Conservation (phyloP, 2,888 invertebrate species). For the Sarcophaga subvicina region DNA sequence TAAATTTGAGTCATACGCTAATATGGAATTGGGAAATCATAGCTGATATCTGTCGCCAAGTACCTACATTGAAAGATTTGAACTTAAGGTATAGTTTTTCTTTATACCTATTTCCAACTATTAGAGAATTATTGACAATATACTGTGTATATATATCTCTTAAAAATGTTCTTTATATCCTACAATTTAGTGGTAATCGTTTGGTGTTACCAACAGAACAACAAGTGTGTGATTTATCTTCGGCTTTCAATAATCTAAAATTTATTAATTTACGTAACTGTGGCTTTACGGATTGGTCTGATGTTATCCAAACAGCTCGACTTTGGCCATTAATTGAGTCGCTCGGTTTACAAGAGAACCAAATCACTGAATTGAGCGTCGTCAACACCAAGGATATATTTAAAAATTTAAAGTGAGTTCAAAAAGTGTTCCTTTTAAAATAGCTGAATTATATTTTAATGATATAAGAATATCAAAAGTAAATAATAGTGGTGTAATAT, state of each 20-base stretch:
- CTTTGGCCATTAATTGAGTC: slow-evolving; percentile 89
- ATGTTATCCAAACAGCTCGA: slow-evolving; percentile 85
- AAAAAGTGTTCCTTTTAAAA: not conserved
- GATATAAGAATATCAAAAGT: no score
- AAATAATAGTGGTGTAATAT: no score
- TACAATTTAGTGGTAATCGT: slow-evolving; percentile 88
- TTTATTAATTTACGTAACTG: slow-evolving; percentile 82
- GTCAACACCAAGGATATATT: slow-evolving; percentile 82
- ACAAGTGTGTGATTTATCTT: slow-evolving; percentile 81
- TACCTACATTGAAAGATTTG: slow-evolving; percentile 78
- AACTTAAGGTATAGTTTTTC: slow-evolving; percentile 77
- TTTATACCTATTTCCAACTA: not conserved
- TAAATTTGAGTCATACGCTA: slow-evolving; percentile 80
- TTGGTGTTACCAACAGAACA: slow-evolving; percentile 85
- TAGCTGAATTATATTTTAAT: no score
- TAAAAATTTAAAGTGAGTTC: slow-evolving; percentile 75
- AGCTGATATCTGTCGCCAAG: slow-evolving; percentile 79
- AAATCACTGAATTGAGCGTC: slow-evolving; percentile 84
- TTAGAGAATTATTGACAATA: no score
- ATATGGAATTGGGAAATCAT: slow-evolving; percentile 81
- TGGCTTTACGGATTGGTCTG: slow-evolving; percentile 88
- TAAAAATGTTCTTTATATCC: not conserved
- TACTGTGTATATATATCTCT: no score
- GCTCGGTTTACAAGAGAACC: slow-evolving; percentile 88
- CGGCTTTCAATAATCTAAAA: slow-evolving; percentile 78